A percentile compares a stretch with the other conserved stretches of the same genome.
phyloP scores from a whole-genome alignment of 2,888 invertebrate species.

The Erebia aethiops region DNA sequence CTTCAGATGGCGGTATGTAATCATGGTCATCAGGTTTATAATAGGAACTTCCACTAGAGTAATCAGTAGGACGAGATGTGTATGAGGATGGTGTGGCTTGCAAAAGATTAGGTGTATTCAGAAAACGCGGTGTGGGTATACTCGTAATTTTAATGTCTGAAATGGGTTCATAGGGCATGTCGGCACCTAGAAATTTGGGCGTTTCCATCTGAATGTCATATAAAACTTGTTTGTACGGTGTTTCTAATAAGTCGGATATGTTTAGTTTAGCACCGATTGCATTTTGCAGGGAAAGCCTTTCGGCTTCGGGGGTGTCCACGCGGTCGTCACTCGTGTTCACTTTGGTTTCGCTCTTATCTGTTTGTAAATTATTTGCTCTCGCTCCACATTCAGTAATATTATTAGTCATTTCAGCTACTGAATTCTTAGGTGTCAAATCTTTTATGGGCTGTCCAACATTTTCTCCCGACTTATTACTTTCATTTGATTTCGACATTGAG shows the following conservation, averaged over 20 bases:
- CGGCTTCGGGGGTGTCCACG: conserved; percentile 70
- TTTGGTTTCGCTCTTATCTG: conserved; percentile 50
- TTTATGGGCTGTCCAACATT: conserved; percentile 41
- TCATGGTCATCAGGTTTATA: conserved; percentile 86
- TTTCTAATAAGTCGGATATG: conserved; percentile 80
- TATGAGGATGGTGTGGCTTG: conserved; percentile 72
- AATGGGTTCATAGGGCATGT: conserved; percentile 69
- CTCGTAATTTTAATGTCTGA: conserved; percentile 83
- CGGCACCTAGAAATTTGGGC: conserved; percentile 78
- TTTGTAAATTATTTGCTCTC: conserved; percentile 25
- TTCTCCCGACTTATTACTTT: conserved; percentile 47
- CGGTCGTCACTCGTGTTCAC: conserved; percentile 48
- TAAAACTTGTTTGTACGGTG: conserved; percentile 81
- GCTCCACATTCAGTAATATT: conserved; percentile 49
- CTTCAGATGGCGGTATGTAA: conserved; percentile 60
- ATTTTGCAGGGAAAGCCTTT: conserved; percentile 68
- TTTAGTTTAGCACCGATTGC: conserved; percentile 72
- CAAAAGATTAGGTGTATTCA: conserved; percentile 67
- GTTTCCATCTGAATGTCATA: conserved; percentile 80
- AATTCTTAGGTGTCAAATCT: conserved; percentile 40
- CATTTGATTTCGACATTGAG: conserved; percentile 32
- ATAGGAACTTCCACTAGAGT: conserved; percentile 85
- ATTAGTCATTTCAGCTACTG: conserved; percentile 63
- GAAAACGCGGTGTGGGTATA: conserved; percentile 82
- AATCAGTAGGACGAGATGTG: conserved; percentile 80